Conservation (phyloP, 2,888 invertebrate genomes). For the Erebia epiphron region DNA sequence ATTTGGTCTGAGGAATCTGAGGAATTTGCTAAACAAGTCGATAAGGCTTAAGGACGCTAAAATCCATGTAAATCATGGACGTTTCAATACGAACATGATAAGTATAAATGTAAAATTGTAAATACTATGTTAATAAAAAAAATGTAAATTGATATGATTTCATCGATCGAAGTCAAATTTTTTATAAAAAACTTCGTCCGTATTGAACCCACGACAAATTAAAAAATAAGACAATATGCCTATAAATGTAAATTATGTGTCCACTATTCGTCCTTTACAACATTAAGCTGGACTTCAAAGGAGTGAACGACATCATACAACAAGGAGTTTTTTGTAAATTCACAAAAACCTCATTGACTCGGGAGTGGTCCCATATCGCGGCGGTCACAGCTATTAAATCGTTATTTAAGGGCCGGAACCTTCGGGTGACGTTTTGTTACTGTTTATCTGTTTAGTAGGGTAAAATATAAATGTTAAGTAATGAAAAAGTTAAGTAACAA, state of each 20-base stretch:
- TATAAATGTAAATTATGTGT: not conserved
- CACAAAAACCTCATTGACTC: not conserved
- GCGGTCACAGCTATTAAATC: constrained; percentile 44
- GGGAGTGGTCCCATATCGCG: not conserved
- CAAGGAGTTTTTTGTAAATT: not conserved
- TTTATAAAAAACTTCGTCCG: too few relatives aligned
- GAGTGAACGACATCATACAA: not conserved
- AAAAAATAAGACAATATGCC: not conserved
- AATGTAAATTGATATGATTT: too few relatives aligned
- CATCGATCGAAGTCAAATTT: too few relatives aligned
- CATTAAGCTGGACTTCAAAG: not conserved
- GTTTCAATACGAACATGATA: too few relatives aligned
- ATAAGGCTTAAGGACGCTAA: too few relatives aligned
- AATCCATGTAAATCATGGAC: too few relatives aligned
- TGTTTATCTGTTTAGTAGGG: not conserved
- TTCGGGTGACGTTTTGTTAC: not conserved
- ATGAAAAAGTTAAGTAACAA: not conserved
- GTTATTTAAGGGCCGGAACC: constrained; percentile 42
- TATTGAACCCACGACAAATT: too few relatives aligned
- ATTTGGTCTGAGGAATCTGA: too few relatives aligned
- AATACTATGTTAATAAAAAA: too few relatives aligned
- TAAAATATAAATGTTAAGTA: not conserved
- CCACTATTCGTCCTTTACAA: not conserved
- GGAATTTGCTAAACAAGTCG: too few relatives aligned
- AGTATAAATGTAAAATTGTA: too few relatives aligned